Base-by-base conservation (phyloP, 2,888 invertebrate genomes). In the Metacarcinus magister region DNA sequence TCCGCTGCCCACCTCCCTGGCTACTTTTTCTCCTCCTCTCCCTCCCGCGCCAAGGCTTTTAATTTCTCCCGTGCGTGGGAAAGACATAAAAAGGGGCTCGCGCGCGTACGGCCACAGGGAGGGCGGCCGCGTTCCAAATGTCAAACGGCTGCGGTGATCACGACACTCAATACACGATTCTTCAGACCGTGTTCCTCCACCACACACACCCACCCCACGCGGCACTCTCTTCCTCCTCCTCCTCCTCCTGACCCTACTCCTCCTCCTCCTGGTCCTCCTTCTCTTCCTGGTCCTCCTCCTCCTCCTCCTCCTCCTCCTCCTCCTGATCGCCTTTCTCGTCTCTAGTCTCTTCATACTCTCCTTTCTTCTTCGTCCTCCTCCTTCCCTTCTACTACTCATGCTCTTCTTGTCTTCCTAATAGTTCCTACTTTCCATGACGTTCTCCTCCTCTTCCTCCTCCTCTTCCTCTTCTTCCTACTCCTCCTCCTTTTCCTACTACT, bases 11-110 rank as follows among this genome's bases (percentile, higher is more conserved):
- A 44, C 44, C 67, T 43, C 67, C 39, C 23, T 23, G 75, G 28
- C 82, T 94, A 82, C 94, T 75, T 46, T 82, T 82, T 94, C 75
- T 43, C 60, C 60, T 16, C 16, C 82, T 46, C 94, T 75, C 82
- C 75, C 75, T 94, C 82, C 82, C 32, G 4, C 82, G 8, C 94
- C 75, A 75, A 92, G 92, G 92, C 46, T 92, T 92, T 92, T 92
- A 92, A 92, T 92, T 92, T 92, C 92, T 46, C 92, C 92, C 28
- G 92, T 60, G 92, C 92, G 92, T 92, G 92, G 92, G 92, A 92
- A 92, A 92, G 92, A 46, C 54, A 92, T 48, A 48, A 92, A 92
- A 46, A 46, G 54, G 48, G 28, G 92, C 28, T 39, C 39, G 46
- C 92, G 54, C 92, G 48, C n/a, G 92, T 92, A 32, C 92, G 92